Percentiles rank a stretch among this genome's conserved stretches.
Conservation (phyloP, 2,113 vertebrate species). For the Tyto alba region DNA sequence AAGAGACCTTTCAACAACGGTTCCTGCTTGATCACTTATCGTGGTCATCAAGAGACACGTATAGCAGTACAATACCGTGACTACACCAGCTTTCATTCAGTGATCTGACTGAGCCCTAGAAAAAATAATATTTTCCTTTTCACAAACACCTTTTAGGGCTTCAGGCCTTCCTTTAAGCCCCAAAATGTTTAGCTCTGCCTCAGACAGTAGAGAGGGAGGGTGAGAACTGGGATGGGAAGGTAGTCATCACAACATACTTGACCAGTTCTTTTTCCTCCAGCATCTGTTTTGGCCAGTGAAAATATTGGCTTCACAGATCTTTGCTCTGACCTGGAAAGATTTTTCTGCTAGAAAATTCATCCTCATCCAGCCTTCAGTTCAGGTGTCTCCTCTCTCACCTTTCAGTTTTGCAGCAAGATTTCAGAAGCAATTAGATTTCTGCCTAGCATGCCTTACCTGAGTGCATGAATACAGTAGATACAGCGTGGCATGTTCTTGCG, state of each 20-base stretch:
- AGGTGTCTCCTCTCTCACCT: background rate
- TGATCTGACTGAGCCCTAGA: background rate
- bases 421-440: background rate
- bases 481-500: slow-evolving; percentile 98
- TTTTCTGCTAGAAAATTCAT: background rate
- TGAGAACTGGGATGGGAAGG: background rate
- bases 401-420: background rate
- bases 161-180: background rate
- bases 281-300: background rate
- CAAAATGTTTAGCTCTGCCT: background rate
- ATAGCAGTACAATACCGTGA: background rate
- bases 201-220: background rate
- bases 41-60: background rate
- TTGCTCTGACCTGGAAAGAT: background rate
- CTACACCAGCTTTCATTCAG: background rate
- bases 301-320: background rate
- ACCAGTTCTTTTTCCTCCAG: background rate
- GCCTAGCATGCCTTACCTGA: slow-evolving; percentile 79
- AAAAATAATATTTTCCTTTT: background rate
- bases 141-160: background rate
- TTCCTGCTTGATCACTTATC: background rate
- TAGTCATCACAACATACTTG: background rate
- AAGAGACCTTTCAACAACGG: background rate
- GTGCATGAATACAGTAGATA: slow-evolving; percentile 97
- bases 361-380: background rate